Evolutionary conservation across 2,888 invertebrate species (phyloP), one percentile per base, ranked within the genome.

Genomic region (Ochropleura leucogaster): DNA sequence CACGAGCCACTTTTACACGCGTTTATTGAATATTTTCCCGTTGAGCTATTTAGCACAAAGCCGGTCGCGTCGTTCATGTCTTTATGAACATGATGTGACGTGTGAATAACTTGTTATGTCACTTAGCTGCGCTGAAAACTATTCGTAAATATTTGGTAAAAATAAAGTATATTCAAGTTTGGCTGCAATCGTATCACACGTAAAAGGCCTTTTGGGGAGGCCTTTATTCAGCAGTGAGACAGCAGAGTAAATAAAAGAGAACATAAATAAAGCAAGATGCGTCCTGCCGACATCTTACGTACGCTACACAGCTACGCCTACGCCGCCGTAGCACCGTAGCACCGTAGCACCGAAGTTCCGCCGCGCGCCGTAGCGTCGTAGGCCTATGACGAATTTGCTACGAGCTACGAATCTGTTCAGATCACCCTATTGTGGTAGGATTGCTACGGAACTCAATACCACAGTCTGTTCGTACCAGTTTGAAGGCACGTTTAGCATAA

Each of bases 1-100:
- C 16, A 4, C n/a, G 30, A 53, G 10, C 12, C n/a, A n/a, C 40
- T 53, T 42, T 18, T 5, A 46, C 8, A 55, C 46, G 6, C 49
- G 6, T 62, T n/a, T 77, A 69, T 69, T 55, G 53, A 76, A 63
- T 69, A 57, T 57, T 44, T 49, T 63, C 44, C 40, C 68, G 12
- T 47, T 3, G 44, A 49, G 62, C 40, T 18, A 44, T 14, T 59
- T 10, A 40, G 49, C 20, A 18, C 3, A 14, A 49, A 30, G 40
- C 44, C 49, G 51, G 20, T 3, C 55, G 4, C 30, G 47, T 42
- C 60, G 44, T n/a, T 16, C 2, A 3, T n/a, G 53, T 12, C 6
- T 30, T 10, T 42, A 7, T 18, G 7, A 16, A 44, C 53, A 20
- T 44, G 16, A 8, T 44, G 44, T 40, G 46, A 4, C 5, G 5